A percentile compares a stretch with the other conserved stretches of the same genome.
These are phyloP conservation scores for Metacarcinus magister DNA, from an alignment of 2,888 invertebrate genomes.

Conservation along the genomic window DNA sequence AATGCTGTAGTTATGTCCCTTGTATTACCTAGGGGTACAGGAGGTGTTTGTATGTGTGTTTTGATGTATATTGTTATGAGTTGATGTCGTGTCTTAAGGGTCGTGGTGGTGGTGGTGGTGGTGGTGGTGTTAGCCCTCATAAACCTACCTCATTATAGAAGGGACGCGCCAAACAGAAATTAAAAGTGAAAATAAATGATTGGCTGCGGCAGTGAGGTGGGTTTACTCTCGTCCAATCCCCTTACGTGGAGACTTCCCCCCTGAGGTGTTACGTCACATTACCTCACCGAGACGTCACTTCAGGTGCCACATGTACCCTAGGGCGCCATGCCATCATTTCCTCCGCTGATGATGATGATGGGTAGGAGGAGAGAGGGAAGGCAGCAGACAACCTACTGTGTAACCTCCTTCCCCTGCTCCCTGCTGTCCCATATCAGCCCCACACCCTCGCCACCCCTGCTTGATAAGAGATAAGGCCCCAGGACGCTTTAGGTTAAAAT, in stretches of 20 bases:
- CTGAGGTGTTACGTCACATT: not conserved
- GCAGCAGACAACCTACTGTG: not conserved
- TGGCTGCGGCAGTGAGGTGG: not conserved
- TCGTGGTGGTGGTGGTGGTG: not conserved
- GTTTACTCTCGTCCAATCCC: not conserved
- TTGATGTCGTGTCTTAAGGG: too few relatives aligned
- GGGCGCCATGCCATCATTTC: not conserved
- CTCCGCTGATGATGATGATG: not conserved
- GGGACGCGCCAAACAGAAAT: not conserved
- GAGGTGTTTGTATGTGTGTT: not conserved
- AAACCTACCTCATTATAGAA: not conserved
- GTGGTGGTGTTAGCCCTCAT: not conserved
- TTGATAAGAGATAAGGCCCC: not conserved
- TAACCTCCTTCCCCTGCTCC: not conserved
- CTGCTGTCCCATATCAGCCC: not conserved
- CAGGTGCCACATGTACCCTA: conserved; percentile 3
- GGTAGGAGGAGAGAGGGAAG: not conserved
- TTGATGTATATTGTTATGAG: too few relatives aligned
- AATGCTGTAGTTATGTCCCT: not conserved
- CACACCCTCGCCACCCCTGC: not conserved
- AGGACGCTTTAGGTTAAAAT: not conserved
- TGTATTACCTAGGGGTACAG: not conserved
- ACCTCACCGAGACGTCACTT: conserved; percentile 18
- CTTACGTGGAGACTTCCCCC: not conserved
- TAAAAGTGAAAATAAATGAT: not conserved